phyloP scores from a whole-genome alignment of 2,113 vertebrate species.

The Eulacestoma nigropectus region DNA sequence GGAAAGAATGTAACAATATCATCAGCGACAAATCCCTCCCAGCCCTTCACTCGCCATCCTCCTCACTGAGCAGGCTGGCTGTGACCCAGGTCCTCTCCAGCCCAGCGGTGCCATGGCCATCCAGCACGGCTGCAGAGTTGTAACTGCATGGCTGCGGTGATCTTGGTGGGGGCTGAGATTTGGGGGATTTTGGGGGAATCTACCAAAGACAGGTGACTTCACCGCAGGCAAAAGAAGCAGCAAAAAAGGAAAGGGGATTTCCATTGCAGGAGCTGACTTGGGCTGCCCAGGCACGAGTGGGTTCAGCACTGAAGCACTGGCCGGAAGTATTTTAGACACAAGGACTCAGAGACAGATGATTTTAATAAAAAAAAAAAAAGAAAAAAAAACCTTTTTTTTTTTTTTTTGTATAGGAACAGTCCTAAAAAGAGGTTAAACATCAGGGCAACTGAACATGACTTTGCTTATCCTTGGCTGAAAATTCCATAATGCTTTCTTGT shows the following conservation, averaged over 20 bases:
- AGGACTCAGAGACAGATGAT: neutral
- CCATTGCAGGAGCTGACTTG: neutral
- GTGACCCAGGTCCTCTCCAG: neutral
- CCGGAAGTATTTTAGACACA: neutral
- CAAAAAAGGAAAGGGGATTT: neutral
- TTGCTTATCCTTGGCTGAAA: neutral
- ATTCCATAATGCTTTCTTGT: rapidly evolving
- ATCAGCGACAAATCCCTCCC: slow-evolving; percentile 52
- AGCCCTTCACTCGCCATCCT: neutral
- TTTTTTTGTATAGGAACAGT: neutral
- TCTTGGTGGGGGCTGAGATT: neutral
- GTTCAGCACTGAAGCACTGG: neutral
- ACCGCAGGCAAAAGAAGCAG: neutral
- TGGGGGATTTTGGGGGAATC: neutral
- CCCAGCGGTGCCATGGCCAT: rapidly evolving
- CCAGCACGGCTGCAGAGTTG: rapidly evolving
- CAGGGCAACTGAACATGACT: neutral
- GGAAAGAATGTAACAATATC: slow-evolving; percentile 68
- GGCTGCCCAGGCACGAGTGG: neutral
- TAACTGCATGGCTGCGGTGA: rapidly evolving
- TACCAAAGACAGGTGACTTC: neutral
- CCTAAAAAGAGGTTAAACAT: neutral
- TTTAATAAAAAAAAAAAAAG: neutral
- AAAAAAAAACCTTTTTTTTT: neutral
- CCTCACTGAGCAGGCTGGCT: neutral